Conservation (phyloP, 2,888 invertebrate genomes). For the Oscheius sp. region DNA sequence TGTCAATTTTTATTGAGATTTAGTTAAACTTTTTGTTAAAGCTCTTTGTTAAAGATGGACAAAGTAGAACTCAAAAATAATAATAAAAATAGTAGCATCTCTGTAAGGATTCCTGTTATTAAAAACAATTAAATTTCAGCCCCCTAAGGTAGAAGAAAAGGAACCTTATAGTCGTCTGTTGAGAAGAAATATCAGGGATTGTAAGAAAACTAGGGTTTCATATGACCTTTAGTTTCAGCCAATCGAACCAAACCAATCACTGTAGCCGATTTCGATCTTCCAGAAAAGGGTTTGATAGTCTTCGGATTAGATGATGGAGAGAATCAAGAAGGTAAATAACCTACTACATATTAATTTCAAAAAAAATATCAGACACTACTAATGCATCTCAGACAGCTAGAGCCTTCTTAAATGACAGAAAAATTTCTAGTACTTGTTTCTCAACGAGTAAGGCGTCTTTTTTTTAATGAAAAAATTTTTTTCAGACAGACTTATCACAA, state of each 20-base stretch:
- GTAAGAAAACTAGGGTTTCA: neutral
- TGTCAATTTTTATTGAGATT: neutral
- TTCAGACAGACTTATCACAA: slow-evolving; percentile 26
- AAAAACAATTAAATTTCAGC: slow-evolving; percentile 1
- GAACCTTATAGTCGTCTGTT: slow-evolving; percentile 14
- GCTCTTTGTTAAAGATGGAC: no score
- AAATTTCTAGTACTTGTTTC: slow-evolving; percentile 41
- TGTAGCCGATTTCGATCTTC: slow-evolving; percentile 59
- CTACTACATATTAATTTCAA: neutral
- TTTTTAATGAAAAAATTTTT: neutral
- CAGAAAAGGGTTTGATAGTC: slow-evolving; percentile 53
- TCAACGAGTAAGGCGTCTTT: slow-evolving; percentile 36
- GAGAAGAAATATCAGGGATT: slow-evolving; percentile 8
- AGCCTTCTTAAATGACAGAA: slow-evolving; percentile 16
- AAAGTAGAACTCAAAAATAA: no score
- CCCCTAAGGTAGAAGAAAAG: slow-evolving; percentile 36
- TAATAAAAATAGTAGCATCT: no score
- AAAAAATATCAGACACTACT: slow-evolving; percentile 2
- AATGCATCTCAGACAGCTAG: slow-evolving; percentile 1
- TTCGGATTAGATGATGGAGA: slow-evolving; percentile 56
- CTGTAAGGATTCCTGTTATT: no score
- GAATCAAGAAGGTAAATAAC: slow-evolving; percentile 29
- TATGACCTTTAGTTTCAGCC: slow-evolving; percentile 15
- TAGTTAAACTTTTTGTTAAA: no score
- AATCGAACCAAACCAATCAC: slow-evolving; percentile 33